Evolutionary conservation across 35 echinoderm and acorn worm species (phyloP), one percentile per base, ranked within the genome.

Genomic region (Acanthaster planci): DNA sequence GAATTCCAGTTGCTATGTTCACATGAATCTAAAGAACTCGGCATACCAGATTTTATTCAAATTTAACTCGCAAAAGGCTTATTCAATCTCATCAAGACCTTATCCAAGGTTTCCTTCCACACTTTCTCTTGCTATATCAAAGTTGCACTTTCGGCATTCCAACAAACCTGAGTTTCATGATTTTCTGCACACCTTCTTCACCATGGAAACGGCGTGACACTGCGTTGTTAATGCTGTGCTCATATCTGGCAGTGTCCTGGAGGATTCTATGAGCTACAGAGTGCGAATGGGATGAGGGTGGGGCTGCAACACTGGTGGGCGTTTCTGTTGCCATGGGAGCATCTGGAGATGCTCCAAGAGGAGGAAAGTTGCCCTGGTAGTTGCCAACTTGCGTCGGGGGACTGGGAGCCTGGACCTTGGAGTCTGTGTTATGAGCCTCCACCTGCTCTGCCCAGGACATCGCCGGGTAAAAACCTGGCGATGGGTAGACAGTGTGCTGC

Each of bases 401-500:
- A 35, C 64, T 72, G 10, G 26, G 26, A 72, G 18, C 64, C 9
- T 21, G 64, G 64, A 34, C 34, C 2, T 29, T 19, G 2, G 64
- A 72, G 64, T 72, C 64, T 47, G 42, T 4, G 26, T 10, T 72
- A 26, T 72, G 64, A 34, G 72, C 72, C 16, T 86, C 84, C 18
- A 51, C 72, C 54, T 86, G 84, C 38, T 78, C 68, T 21, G 68
- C 84, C 84, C 84, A 86, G 18, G 84, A 86, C 27, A 72, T 44
- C 6, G 84, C 37, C 21, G 31, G 30, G 30, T 23, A 19, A 47
- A 77, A 86, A 29, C 84, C 67, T 15, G 22, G 75, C 18, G 72
- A 68, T 0, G 83, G 83, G 77, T 68, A 52, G 2, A 76, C 29
- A 21, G 34, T 44, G 23, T 34, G 38, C 30, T 27, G 84, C 15